Conservation (phyloP, 2,113 vertebrate genomes). For the Plectropomus leopardus region DNA sequence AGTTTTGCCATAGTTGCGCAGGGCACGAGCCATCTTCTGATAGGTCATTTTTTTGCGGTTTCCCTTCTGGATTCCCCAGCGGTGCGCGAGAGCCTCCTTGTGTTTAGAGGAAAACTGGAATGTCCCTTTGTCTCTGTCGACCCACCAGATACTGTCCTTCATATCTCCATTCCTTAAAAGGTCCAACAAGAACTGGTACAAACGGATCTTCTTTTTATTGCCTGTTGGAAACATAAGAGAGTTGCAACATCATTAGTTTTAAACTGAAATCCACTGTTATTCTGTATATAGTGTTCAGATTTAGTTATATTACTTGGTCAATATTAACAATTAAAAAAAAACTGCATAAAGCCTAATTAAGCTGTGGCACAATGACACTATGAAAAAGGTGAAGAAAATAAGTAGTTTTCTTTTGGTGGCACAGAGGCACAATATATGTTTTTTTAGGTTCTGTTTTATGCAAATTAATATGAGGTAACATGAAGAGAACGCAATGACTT, state of each 20-base stretch:
- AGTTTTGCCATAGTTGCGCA: conserved; percentile 99
- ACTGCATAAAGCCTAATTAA: background rate
- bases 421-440: no score
- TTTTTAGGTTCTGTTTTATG: background rate
- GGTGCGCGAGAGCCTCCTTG: conserved; percentile 95
- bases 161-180: conserved; percentile 96
- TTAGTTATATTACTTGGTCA: background rate
- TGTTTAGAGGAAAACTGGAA: conserved; percentile 99
- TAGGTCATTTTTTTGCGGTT: conserved; percentile 99
- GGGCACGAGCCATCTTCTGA: conserved; percentile 98
- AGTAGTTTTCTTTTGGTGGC: no score
- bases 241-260: background rate
- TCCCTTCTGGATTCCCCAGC: conserved; percentile 98
- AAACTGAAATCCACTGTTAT: background rate
- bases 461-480: background rate
- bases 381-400: background rate
- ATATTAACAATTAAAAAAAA: background rate
- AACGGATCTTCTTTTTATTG: conserved; percentile 98
- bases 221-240: conserved; percentile 83
- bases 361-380: background rate
- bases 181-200: conserved; percentile 98
- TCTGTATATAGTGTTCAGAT: background rate
- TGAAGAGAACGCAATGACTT: background rate
- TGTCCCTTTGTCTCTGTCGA: conserved; percentile 98
- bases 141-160: conserved; percentile 99